A percentile compares a stretch with the other conserved stretches of the same genome.
phyloP scores from a whole-genome alignment of 2,113 vertebrate genomes.

The Balaenoptera acutorostrata region DNA sequence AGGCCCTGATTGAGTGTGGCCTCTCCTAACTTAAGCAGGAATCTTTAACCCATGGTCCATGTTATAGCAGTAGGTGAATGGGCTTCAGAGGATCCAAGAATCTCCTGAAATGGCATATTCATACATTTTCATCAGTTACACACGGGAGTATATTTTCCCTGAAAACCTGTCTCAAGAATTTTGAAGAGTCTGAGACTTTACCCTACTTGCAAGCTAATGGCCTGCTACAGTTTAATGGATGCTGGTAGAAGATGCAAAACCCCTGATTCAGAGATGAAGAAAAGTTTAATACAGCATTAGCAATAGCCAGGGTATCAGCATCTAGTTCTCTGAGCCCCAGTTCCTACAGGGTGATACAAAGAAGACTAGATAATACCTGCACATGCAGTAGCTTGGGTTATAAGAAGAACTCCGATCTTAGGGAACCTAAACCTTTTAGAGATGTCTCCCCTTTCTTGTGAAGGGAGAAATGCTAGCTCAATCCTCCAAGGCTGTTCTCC shows the following conservation, averaged over 20 bases:
- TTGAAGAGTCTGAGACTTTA: constrained; percentile 10
- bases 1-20: background rate
- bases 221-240: background rate
- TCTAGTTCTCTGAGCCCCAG: background rate
- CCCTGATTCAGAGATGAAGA: background rate
- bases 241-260: background rate
- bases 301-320: background rate
- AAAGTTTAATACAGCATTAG: background rate
- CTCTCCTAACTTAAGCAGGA: background rate
- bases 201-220: background rate
- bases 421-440: background rate
- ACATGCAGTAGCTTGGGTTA: background rate
- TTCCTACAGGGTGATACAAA: background rate
- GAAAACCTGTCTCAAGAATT: background rate
- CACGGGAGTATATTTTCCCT: background rate
- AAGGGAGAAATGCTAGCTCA: background rate
- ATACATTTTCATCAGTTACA: background rate
- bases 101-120: background rate
- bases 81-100: background rate
- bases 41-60: background rate
- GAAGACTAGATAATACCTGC: background rate
- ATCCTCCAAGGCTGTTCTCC: background rate
- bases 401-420: background rate
- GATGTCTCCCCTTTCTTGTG: background rate
- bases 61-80: background rate